These are phyloP conservation scores for Junonia oenone DNA, from an alignment of 2,888 invertebrate genomes.

Conservation along the genomic window DNA sequence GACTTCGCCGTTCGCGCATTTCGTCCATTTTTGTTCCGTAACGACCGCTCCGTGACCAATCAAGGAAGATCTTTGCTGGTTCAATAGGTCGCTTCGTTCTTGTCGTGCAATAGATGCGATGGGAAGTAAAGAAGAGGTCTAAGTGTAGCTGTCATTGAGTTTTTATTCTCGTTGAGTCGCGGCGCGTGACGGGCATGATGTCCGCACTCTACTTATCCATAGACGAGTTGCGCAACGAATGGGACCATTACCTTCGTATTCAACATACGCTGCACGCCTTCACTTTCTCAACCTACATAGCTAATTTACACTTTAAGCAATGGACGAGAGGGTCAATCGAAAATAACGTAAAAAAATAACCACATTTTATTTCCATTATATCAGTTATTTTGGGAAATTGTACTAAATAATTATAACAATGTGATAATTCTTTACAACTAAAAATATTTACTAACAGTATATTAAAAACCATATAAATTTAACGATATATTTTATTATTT, in stretches of 20 bases:
- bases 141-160: slow-evolving; percentile 42
- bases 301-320: slow-evolving; percentile 41
- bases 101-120: slow-evolving; percentile 29
- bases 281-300: slow-evolving; percentile 68
- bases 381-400: too few species aligned
- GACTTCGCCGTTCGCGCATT: slow-evolving; percentile 54
- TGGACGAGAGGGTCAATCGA: neutral
- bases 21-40: slow-evolving; percentile 53
- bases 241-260: slow-evolving; percentile 60
- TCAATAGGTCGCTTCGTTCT: slow-evolving; percentile 47
- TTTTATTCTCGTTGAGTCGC: slow-evolving; percentile 43
- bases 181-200: slow-evolving; percentile 53
- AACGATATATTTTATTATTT: too few species aligned
- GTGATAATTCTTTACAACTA: too few species aligned
- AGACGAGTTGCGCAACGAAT: slow-evolving; percentile 61
- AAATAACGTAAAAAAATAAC: neutral
- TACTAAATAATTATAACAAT: too few species aligned
- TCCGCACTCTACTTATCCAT: slow-evolving; percentile 50
- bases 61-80: slow-evolving; percentile 42
- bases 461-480: too few species aligned
- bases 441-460: too few species aligned
- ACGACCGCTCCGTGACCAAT: slow-evolving; percentile 47
- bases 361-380: neutral
- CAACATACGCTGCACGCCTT: slow-evolving; percentile 50
- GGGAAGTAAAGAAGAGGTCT: slow-evolving; percentile 37